These are phyloP conservation scores for Drosophila rhopaloa DNA, from an alignment of 1,140 invertebrate genomes.

Conservation along the genomic window DNA sequence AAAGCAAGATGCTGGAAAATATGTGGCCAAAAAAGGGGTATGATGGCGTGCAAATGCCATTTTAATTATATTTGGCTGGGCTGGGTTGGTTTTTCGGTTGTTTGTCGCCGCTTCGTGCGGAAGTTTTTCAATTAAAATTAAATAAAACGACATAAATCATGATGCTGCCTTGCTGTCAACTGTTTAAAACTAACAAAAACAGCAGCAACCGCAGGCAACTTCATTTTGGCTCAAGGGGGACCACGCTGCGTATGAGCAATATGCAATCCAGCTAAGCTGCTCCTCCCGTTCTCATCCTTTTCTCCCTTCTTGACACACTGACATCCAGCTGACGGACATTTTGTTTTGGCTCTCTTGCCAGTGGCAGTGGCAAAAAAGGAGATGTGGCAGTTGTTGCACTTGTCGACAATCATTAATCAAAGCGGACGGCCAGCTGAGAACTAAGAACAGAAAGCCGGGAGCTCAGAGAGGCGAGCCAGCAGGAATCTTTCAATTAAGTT, in stretches of 20 bases:
- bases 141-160: conserved; percentile 82
- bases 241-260: conserved; percentile 76
- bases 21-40: conserved; percentile 2
- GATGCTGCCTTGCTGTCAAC: conserved; percentile 24
- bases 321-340: conserved; percentile 41
- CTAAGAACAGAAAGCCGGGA: conserved; percentile 1
- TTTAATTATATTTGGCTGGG: conserved; percentile 78
- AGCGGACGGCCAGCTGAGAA: conserved; percentile 33
- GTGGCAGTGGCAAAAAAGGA: not conserved
- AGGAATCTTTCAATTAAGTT: conserved; percentile 46
- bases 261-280: conserved; percentile 29
- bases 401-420: conserved; percentile 61
- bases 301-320: conserved; percentile 6
- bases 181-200: conserved; percentile 51
- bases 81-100: conserved; percentile 36
- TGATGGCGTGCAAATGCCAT: conserved; percentile 63
- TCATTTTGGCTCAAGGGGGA: conserved; percentile 55
- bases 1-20: conserved; percentile 20
- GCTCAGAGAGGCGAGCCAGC: conserved; percentile 3
- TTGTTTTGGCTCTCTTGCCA: conserved; percentile 12
- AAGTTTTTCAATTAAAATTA: conserved; percentile 83
- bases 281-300: too few species aligned
- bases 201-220: conserved; percentile 66
- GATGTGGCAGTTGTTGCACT: conserved; percentile 30
- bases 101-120: conserved; percentile 43